phyloP scores from a whole-genome alignment of 2,888 invertebrate species.

The Fragum sueziense region DNA sequence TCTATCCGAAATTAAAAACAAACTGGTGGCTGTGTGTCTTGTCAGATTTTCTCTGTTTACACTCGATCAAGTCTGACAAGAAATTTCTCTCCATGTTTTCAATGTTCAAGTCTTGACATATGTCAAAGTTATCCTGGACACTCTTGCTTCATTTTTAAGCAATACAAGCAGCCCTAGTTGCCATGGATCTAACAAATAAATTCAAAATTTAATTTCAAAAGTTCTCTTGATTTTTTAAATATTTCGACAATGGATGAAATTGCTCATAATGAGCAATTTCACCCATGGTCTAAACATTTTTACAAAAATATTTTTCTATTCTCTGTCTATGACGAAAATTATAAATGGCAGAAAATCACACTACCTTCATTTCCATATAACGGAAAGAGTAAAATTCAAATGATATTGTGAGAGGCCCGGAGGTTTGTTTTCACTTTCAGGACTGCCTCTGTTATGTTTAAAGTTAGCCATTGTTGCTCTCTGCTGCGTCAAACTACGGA shows the following conservation, averaged over 20 bases:
- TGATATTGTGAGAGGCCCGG: conserved; percentile 1
- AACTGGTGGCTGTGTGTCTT: conserved; percentile 24
- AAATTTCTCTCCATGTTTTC: conserved; percentile 26
- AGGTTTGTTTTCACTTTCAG: conserved; percentile 22
- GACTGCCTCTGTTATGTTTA: not conserved
- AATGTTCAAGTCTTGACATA: conserved; percentile 19
- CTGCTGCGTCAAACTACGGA: not conserved
- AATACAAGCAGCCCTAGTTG: too few species aligned
- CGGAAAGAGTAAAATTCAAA: not conserved
- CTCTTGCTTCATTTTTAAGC: not conserved
- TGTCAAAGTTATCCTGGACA: conserved; percentile 4
- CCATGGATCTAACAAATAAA: not conserved
- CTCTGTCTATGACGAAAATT: too few species aligned
- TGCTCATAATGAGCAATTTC: not conserved
- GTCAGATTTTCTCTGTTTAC: conserved; percentile 31
- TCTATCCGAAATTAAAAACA: conserved; percentile 26
- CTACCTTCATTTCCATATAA: not conserved
- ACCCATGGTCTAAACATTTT: not conserved
- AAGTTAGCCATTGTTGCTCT: not conserved
- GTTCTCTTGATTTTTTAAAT: too few species aligned
- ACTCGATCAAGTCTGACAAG: conserved; percentile 33
- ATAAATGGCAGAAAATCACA: not conserved
- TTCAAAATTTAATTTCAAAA: not conserved
- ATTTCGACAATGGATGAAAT: not conserved
- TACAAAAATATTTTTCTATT: too few species aligned